Evolutionary conservation across 2,113 vertebrate species (phyloP), one percentile per base, ranked within the genome.

Genomic region (Physeter macrocephalus): DNA sequence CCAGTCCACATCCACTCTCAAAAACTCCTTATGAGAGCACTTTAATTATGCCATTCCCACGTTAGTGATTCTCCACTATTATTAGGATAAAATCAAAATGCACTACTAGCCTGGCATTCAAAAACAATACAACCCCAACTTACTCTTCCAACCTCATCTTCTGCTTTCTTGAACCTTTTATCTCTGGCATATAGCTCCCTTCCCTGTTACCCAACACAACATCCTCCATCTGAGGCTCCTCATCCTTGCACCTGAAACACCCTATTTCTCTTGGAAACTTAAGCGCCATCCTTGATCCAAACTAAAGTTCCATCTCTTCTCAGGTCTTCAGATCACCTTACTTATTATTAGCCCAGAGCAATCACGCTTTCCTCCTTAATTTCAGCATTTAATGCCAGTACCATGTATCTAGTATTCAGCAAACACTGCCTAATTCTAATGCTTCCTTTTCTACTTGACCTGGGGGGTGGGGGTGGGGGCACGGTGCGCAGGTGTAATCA

Each of bases 41-140:
- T 84, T 64, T n/a, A 72, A 87, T 15, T 18, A 94, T 31, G 46
- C n/a, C 67, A 69, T 75, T 78, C 74, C 54, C 57, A 41, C 29
- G 8, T 96, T 29, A 39, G 20, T 54, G 25, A 87, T 46, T 88
- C 57, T 54, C 46, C 61, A 90, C 20, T 75, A 34, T 83, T 90
- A 25, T 86, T 27, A 64, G 18, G 17, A 82, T 85, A 82, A 91
- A 93, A 91, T 54, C 61, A 86, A 96, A 97, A 93, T 4, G 57
- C 39, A 82, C 39, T 59, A 77, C n/a, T n/a, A n/a, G 31, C 6
- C 29, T 39, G 4, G 8, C 17, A 83, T 64, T 92, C 67, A 77
- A 95, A 90, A 83, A 36, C 34, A 86, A 74, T 9, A 23, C 46
- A 5, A 59, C 9, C 6, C 74, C 27, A 94, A 34, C 25, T 54